Base-by-base conservation (phyloP, 2,113 vertebrate genomes). In the Gavialis gangeticus region DNA sequence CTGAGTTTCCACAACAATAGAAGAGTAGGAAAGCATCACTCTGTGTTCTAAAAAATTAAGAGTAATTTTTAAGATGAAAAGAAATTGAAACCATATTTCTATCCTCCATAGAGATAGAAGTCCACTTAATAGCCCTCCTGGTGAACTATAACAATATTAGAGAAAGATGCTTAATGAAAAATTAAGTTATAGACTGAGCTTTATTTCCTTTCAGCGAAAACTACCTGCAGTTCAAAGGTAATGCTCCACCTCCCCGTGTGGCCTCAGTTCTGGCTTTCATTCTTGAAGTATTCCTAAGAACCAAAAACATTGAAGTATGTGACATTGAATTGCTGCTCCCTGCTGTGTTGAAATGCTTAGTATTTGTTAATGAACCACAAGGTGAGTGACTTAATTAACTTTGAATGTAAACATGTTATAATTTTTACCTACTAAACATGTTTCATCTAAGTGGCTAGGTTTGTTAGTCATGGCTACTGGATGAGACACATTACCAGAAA, bases 151-250 rank as follows among this genome's bases (percentile, higher is more conserved):
- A 62, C 34, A 18, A 15, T 46, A 64, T 10, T 96, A 56, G 25
- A 91, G 3, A 55, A 12, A 77, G 14, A 15, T 94, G 25, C 54
- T 96, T 91, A 75, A 62, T 69, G 30, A 37, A 81, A 81, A 90
- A 34, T 30, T 3, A 71, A 30, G 46, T 82, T 27, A 46, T 2
- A 34, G 64, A 11, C 30, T 83, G 34, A 79, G 84, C 88, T 93
- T 82, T 93, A 10, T 54, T 97, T 97, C 64, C 90, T 97, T 96
- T 78, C 94, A 99, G 99, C 84, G 98, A 98, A 90, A 98, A 96
- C 96, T 99, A 99, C 95, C 88, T 99, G 87, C 98, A 99, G 91
- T 99, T 98, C 97, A 99, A 98, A 98, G 98, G 98, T 28, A 96
- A 98, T 1, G 94, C 97, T 84, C 98, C 99, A 71, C 98, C 99